phyloP scores from a whole-genome alignment of 2,797 vertebrate genomes.

The Xiphophorus birchmanni region DNA sequence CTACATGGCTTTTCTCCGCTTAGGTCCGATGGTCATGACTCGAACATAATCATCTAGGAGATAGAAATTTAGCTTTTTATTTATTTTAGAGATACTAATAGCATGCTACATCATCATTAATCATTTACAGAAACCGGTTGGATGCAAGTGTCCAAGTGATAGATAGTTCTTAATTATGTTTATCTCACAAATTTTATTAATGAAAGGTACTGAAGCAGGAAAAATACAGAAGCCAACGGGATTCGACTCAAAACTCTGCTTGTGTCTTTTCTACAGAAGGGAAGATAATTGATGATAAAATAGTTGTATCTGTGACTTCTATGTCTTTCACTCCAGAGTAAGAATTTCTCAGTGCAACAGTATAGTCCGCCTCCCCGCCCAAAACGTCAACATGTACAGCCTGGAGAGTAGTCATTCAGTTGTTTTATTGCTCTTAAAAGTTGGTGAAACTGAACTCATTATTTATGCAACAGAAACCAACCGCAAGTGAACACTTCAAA shows the following conservation, averaged over 20 bases:
- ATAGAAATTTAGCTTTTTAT: not conserved
- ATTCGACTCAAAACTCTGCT: constrained; percentile 51
- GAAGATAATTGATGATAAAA: constrained; percentile 33
- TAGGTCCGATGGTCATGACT: not conserved
- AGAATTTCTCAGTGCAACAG: constrained; percentile 10
- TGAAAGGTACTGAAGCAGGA: constrained; percentile 40
- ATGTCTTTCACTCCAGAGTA: constrained; percentile 23
- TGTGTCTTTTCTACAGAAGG: constrained; percentile 31
- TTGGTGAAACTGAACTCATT: not conserved
- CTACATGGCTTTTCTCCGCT: not conserved
- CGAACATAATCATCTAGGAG: not conserved
- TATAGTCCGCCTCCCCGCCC: not conserved
- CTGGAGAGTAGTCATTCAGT: not conserved
- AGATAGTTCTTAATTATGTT: constrained; percentile 44
- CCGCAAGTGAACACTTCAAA: constrained; percentile 6
- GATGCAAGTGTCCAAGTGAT: constrained; percentile 46
- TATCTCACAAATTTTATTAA: constrained; percentile 47
- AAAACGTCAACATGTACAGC: not conserved
- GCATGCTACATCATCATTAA: constrained; percentile 43
- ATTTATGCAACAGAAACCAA: constrained; percentile 21
- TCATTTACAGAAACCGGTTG: constrained; percentile 39
- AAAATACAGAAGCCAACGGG: constrained; percentile 29
- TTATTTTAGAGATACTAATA: constrained; percentile 57
- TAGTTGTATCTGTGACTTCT: constrained; percentile 6
- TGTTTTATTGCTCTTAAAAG: constrained; percentile 5